These are phyloP conservation scores for Corbicula japonica DNA, from an alignment of 2,888 invertebrate species.

Conservation along the genomic window DNA sequence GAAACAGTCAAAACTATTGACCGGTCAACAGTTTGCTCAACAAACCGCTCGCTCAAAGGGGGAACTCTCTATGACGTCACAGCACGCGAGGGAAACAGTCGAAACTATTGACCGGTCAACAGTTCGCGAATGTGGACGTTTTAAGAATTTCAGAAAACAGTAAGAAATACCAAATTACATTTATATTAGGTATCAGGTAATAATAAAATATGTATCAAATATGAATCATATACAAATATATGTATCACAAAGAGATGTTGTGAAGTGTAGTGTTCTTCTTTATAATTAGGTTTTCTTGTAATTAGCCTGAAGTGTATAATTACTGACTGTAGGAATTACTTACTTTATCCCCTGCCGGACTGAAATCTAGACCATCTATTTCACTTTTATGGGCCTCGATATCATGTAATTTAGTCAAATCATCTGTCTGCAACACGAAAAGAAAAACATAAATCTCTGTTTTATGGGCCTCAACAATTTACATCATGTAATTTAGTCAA, in stretches of 20 bases:
- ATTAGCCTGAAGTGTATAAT: neutral
- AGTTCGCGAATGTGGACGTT: too few relatives aligned
- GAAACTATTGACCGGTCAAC: too few relatives aligned
- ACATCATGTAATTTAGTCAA: neutral
- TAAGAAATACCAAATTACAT: neutral
- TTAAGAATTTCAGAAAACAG: too few relatives aligned
- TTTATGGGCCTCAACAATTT: too few relatives aligned
- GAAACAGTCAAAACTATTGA: too few relatives aligned
- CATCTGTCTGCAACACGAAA: slow-evolving; percentile 89
- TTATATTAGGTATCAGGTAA: neutral
- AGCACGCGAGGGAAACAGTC: too few relatives aligned
- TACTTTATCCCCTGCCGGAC: slow-evolving; percentile 90
- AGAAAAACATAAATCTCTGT: neutral
- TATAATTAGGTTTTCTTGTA: neutral
- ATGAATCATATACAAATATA: neutral
- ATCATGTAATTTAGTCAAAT: slow-evolving; percentile 91
- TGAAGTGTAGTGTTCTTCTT: neutral
- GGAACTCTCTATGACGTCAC: too few relatives aligned
- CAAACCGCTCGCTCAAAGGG: too few relatives aligned
- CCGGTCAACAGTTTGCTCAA: too few relatives aligned
- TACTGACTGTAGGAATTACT: slow-evolving; percentile 29
- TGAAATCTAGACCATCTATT: slow-evolving; percentile 97
- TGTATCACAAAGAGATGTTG: neutral
- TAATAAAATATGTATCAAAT: neutral
- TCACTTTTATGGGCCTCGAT: slow-evolving; percentile 94